Conservation (phyloP, 1,140 invertebrate genomes). For the Halesus radiatus region DNA sequence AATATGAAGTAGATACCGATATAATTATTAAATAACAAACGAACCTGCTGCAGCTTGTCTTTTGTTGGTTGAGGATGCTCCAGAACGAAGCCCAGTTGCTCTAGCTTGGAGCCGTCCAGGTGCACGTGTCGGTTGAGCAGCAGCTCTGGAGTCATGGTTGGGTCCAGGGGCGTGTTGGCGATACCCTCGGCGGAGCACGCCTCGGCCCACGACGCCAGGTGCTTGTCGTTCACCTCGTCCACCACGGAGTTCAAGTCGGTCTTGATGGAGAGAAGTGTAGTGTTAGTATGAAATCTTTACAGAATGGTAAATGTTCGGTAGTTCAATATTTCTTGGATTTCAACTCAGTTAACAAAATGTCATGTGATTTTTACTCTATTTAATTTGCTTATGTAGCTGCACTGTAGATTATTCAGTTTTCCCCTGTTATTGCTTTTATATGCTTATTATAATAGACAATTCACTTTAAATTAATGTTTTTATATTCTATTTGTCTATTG, state of each 20-base stretch:
- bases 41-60: slow-evolving; percentile 74
- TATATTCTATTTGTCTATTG: too few species aligned
- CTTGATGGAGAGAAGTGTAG: slow-evolving; percentile 60
- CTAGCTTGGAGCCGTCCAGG: slow-evolving; percentile 80
- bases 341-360: too few species aligned
- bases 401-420: too few species aligned
- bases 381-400: too few species aligned
- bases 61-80: slow-evolving; percentile 74
- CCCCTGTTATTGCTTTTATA: too few species aligned
- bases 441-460: too few species aligned
- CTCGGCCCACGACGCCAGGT: slow-evolving; percentile 90
- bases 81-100: slow-evolving; percentile 71
- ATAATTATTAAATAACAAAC: not conserved
- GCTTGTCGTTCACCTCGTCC: slow-evolving; percentile 93
- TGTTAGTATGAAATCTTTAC: too few species aligned
- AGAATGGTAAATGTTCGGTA: too few species aligned
- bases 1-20: too few species aligned
- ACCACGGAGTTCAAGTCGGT: slow-evolving; percentile 81
- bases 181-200: slow-evolving; percentile 83
- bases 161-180: slow-evolving; percentile 87
- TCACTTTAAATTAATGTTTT: too few species aligned
- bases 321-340: too few species aligned
- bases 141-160: slow-evolving; percentile 86
- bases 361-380: too few species aligned
- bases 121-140: slow-evolving; percentile 85